Base-by-base conservation (phyloP, 2,113 vertebrate species). In the Bungarus multicinctus region DNA sequence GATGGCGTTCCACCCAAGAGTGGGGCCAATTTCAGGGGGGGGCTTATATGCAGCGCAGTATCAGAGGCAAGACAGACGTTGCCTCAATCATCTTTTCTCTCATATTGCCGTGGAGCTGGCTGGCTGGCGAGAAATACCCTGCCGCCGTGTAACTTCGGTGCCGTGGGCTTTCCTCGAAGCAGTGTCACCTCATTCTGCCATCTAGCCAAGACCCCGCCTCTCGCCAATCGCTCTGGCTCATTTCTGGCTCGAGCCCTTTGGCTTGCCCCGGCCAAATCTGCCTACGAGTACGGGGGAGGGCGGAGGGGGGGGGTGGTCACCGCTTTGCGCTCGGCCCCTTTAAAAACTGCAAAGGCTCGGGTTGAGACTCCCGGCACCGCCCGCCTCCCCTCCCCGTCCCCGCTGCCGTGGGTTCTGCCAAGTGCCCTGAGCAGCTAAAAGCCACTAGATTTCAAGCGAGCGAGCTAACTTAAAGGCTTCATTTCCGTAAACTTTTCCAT, bases 401-500 rank as follows among this genome's bases (percentile, higher is more conserved):
- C 43, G 27, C 90, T 43, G 60, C 64, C 14, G 87, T 30, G 53
- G 93, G n/a, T 53, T 20, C 91, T 86, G 91, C 93, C 93, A 91
- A 92, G 91, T 45, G 55, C 90, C 93, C 93, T 27, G 90, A 91
- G 91, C 74, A 69, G 90, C 74, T 45, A 64, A 64, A 60, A 94
- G 93, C 87, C 93, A 94, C 74, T 81, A 94, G 93, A 55, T 94
- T 89, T 89, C 47, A 50, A 90, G 93, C 88, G 81, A 87, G 88
- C 90, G 86, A 60, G 47, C 88, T 90, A 86, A 90, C 88, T 89
- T 86, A 92, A 94, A 87, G 93, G 90, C 93, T 94, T 54, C 93
- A 89, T 94, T 92, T 90, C 93, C 91, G 88, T 94, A 94, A 94
- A 91, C 93, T 92, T 92, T 94, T 94, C 93, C 93, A 94, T 94